phyloP scores from a whole-genome alignment of 2,797 vertebrate species.

The Spinus olivaceus region DNA sequence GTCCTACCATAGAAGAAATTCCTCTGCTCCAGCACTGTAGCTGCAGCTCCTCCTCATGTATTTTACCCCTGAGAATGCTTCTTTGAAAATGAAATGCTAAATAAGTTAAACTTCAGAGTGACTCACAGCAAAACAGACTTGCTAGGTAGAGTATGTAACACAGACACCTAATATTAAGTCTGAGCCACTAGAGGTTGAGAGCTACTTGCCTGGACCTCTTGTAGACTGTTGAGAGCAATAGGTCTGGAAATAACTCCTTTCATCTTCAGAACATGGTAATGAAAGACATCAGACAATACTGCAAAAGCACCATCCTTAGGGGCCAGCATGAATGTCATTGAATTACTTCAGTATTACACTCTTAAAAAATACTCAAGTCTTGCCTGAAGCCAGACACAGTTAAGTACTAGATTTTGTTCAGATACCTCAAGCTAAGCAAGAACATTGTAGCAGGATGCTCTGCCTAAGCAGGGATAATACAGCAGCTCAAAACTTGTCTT shows the following conservation, averaged over 20 bases:
- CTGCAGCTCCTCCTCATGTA: background rate
- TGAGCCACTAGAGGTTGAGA: background rate
- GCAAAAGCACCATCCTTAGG: background rate
- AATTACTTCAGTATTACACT: background rate
- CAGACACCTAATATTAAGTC: background rate
- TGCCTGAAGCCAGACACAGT: background rate
- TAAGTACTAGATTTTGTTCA: background rate
- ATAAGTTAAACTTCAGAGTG: background rate
- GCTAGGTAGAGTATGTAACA: background rate
- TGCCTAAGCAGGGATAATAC: background rate
- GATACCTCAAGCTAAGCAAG: background rate
- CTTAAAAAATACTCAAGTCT: background rate
- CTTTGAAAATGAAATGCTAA: background rate
- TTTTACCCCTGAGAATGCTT: background rate
- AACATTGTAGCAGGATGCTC: background rate
- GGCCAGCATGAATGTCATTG: background rate
- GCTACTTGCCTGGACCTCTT: background rate
- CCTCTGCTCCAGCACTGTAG: background rate
- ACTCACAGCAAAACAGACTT: background rate
- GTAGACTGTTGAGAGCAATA: background rate
- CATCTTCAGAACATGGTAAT: background rate
- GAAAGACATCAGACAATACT: background rate
- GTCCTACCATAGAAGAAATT: background rate
- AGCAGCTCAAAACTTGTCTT: background rate
- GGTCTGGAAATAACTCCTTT: background rate